These are phyloP conservation scores for Drosophila parthenogenetica DNA, from an alignment of 2,888 invertebrate species.

Conservation along the genomic window DNA sequence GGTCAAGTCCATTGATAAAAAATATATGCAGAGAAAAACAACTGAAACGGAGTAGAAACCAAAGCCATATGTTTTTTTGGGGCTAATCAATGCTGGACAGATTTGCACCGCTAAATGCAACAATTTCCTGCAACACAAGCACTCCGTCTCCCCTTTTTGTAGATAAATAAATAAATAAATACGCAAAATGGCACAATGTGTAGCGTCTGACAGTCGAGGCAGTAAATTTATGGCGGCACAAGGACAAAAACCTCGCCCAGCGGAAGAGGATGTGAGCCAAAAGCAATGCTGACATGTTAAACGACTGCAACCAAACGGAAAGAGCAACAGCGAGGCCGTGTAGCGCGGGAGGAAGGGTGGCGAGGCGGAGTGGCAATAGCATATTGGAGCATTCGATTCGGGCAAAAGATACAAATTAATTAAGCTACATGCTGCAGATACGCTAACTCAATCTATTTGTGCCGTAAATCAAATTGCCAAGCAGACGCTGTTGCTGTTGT, in stretches of 20 bases:
- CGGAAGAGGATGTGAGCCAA: conserved; percentile 54
- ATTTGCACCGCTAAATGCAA: conserved; percentile 67
- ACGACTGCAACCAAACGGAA: conserved; percentile 66
- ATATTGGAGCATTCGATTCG: conserved; percentile 77
- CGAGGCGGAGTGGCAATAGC: conserved; percentile 5
- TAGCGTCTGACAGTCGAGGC: conserved; percentile 73
- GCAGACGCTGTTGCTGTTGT: conserved; percentile 40
- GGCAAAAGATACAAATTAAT: conserved; percentile 84
- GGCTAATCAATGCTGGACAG: conserved; percentile 64
- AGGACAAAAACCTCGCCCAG: conserved; percentile 74
- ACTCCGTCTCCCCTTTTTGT: conserved; percentile 12
- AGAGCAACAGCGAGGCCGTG: conserved; percentile 15
- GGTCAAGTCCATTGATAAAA: conserved; percentile 62
- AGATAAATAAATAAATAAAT: conserved; percentile 72
- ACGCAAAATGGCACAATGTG: conserved; percentile 72
- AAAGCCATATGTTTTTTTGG: conserved; percentile 55
- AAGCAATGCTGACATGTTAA: conserved; percentile 73
- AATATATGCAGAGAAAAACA: not conserved
- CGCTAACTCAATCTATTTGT: conserved; percentile 83
- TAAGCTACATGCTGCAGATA: conserved; percentile 83
- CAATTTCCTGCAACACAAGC: conserved; percentile 63
- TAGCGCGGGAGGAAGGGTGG: not conserved
- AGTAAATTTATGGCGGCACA: conserved; percentile 75
- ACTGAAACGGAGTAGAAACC: conserved; percentile 7
- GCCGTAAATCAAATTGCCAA: conserved; percentile 82